phyloP scores from a whole-genome alignment of 2,113 vertebrate genomes.

The Myotis davidii region DNA sequence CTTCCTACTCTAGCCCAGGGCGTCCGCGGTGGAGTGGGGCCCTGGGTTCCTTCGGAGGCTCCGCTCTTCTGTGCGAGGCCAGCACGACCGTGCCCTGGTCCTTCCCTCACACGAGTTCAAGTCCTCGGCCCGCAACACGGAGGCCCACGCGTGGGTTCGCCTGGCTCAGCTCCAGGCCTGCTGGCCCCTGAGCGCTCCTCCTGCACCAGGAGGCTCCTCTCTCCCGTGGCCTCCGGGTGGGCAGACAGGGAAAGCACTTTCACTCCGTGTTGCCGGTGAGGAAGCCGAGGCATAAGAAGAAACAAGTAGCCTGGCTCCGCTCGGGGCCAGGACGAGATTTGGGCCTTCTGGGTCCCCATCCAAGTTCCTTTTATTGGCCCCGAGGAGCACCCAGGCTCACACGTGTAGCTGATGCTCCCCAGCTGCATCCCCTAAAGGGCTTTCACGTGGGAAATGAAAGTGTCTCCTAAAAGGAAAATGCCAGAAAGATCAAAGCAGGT shows the following conservation, averaged over 20 bases:
- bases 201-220: background rate
- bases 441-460: background rate
- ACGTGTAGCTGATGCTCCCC: background rate
- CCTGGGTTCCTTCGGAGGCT: background rate
- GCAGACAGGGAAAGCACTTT: too few relatives aligned
- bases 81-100: accelerated
- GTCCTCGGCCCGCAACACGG: background rate
- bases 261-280: background rate
- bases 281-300: background rate
- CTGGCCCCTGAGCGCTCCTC: background rate
- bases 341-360: background rate
- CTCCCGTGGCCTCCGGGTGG: background rate
- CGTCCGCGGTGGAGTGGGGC: accelerated
- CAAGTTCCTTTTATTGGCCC: background rate
- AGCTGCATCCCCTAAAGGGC: background rate
- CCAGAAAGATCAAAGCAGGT: background rate
- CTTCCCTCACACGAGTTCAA: too few relatives aligned
- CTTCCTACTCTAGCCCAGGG: too few relatives aligned
- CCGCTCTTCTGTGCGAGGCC: accelerated
- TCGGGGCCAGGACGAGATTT: too few relatives aligned
- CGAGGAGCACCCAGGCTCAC: background rate
- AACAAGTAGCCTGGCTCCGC: background rate
- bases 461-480: background rate
- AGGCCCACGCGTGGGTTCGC: background rate
- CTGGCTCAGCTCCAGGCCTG: background rate